These are phyloP conservation scores for Ptilorrhoa leucosticta DNA, from an alignment of 2,113 vertebrate genomes.

Conservation along the genomic window DNA sequence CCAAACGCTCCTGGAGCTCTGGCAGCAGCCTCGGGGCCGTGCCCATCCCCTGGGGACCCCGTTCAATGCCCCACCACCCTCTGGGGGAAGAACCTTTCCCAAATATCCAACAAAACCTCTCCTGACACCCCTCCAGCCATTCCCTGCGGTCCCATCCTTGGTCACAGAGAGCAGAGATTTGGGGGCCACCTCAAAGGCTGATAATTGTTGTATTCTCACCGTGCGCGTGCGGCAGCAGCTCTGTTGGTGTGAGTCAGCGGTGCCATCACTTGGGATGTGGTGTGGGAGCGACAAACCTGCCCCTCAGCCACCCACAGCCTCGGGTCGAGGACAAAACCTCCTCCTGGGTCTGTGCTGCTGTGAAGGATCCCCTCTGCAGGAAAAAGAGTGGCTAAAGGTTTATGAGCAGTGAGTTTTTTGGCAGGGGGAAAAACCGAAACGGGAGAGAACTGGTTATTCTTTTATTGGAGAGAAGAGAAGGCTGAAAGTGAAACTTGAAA, in stretches of 20 bases:
- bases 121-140: neutral
- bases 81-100: neutral
- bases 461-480: neutral
- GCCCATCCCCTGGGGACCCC: neutral
- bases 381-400: neutral
- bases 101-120: neutral
- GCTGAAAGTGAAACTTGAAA: slow-evolving; percentile 10
- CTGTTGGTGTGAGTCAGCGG: neutral
- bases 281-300: neutral
- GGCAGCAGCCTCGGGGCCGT: neutral
- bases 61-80: neutral
- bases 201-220: accelerated
- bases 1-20: neutral
- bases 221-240: neutral
- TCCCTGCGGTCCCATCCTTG: neutral
- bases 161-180: neutral
- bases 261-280: neutral
- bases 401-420: neutral
- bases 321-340: neutral
- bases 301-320: neutral
- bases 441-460: neutral
- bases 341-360: neutral
- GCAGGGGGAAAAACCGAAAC: accelerated
- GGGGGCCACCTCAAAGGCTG: neutral
- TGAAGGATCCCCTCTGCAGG: neutral